Conservation (phyloP, 2,113 vertebrate genomes). For the Epinephelus moara region DNA sequence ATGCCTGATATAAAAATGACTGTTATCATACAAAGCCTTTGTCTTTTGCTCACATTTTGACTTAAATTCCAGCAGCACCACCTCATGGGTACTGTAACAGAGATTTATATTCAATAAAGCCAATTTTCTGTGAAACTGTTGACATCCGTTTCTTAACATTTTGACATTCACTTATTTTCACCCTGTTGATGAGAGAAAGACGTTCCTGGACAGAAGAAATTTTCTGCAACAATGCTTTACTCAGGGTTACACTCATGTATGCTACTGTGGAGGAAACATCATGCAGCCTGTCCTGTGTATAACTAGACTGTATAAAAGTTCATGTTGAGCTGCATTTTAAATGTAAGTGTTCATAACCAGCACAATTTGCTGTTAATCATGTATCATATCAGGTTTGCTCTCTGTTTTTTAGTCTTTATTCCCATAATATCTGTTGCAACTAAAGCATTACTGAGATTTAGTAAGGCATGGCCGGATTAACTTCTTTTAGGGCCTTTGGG, state of each 20-base stretch:
- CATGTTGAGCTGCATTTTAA: no score
- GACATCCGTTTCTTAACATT: background rate
- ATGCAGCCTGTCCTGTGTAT: background rate
- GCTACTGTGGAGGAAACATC: background rate
- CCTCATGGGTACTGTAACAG: slow-evolving; percentile 54
- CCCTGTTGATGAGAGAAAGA: background rate
- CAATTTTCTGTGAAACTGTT: slow-evolving; percentile 53
- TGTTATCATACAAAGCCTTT: slow-evolving; percentile 28
- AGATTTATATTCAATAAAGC: slow-evolving; percentile 77
- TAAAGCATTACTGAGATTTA: no score
- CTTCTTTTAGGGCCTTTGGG: background rate
- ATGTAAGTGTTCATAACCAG: background rate
- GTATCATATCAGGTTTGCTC: no score
- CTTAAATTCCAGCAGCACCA: slow-evolving; percentile 2
- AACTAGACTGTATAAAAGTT: background rate
- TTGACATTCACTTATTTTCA: background rate
- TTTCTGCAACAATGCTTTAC: background rate
- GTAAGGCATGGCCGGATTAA: no score
- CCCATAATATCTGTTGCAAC: no score
- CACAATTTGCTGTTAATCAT: no score
- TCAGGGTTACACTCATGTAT: background rate
- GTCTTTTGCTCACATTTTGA: slow-evolving; percentile 44
- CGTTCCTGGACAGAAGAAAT: background rate
- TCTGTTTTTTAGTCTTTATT: no score
- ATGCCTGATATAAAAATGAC: slow-evolving; percentile 25